Base-by-base conservation (phyloP, 2,888 invertebrate species). In the Aethes cnicana region DNA sequence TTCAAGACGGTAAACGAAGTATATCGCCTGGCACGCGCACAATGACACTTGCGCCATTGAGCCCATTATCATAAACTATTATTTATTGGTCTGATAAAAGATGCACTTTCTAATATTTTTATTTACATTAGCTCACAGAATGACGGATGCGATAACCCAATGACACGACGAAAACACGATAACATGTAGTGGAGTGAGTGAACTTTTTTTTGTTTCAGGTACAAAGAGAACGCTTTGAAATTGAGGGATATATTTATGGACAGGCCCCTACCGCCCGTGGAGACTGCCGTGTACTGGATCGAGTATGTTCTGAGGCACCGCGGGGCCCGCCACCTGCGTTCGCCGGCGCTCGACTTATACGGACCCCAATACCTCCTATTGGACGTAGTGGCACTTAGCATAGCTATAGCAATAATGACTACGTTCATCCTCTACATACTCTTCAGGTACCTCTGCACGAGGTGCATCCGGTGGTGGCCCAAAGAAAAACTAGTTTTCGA, bases 221-320 rank as follows among this genome's bases (percentile, higher is more conserved):
- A 91, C 66, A 81, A 81, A 65, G 74, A 84, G 55, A 91, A 90
- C 35, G 88, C 91, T 14, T 60, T 81, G 56, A 77, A 71, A 57
- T 64, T 92, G 44, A 87, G 89, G 42, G 79, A 82, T 33, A 80
- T 90, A 54, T 92, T 91, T 70, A 73, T 89, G 25, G 93, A 93
- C 64, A 81, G 93, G 16, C 92, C 91, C 0, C 68, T 90, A 64
- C 81, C 86, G 9, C 91, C 93, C 0, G 61, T 93, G 53, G 92
- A 93, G 18, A 91, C 91, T 16, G 92, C 92, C 0, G 76, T 92
- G 0, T 93, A 91, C 73, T 93, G 93, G 93, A 88, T 91, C 41
- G 93, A 93, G 69, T 92, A 93, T 59, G 91, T 93, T 0, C 72
- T 92, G 4, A 84, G 92, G 25, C 91, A 92, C 60, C 87, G 90